A percentile compares a stretch with the other conserved stretches of the same genome.
phyloP scores from a whole-genome alignment of 2,797 vertebrate species.

The Melanotaenia trifasciata region DNA sequence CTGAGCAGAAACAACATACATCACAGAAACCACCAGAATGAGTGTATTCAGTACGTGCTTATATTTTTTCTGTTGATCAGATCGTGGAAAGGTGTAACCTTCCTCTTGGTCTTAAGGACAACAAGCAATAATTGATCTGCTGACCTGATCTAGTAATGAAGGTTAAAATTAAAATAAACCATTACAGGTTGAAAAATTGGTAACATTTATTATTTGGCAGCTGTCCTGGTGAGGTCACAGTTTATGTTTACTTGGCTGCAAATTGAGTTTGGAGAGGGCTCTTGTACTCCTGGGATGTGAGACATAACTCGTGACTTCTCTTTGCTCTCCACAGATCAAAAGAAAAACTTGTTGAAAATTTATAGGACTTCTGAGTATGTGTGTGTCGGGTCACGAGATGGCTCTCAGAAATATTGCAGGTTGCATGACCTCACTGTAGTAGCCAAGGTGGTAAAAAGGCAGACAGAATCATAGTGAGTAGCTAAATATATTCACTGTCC shows the following conservation, averaged over 20 bases:
- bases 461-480: not conserved
- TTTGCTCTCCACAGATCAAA: constrained; percentile 24
- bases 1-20: no score
- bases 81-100: no score
- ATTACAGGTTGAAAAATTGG: constrained; percentile 7
- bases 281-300: constrained; percentile 26
- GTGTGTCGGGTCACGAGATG: constrained; percentile 55
- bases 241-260: constrained; percentile 51
- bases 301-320: constrained; percentile 10
- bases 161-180: not conserved
- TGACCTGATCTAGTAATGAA: no score
- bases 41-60: no score
- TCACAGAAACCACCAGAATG: no score
- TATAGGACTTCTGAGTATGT: constrained; percentile 59
- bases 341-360: constrained; percentile 70
- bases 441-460: not conserved
- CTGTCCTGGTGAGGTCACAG: constrained; percentile 41
- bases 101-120: no score
- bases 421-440: constrained; percentile 34
- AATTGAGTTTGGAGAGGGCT: constrained; percentile 49
- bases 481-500: not conserved
- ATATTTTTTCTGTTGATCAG: no score
- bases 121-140: no score
- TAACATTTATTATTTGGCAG: constrained; percentile 58
- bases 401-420: constrained; percentile 32